These are phyloP conservation scores for Chromoteleia sp. DNA, from an alignment of 2,888 invertebrate genomes.

Conservation along the genomic window DNA sequence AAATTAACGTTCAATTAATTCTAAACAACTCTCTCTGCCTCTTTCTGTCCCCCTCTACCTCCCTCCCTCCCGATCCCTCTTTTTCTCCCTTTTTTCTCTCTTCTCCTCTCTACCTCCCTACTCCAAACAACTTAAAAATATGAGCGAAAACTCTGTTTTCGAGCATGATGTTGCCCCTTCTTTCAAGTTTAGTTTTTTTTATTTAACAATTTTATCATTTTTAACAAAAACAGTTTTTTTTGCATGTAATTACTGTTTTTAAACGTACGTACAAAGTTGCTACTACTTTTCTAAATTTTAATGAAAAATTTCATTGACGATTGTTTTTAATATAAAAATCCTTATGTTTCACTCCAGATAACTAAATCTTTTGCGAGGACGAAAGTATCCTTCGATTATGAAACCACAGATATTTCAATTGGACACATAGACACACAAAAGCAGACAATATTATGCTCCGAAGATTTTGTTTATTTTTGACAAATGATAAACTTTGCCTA, in stretches of 20 bases:
- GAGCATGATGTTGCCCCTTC: slow-evolving; percentile 29
- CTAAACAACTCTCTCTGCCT: slow-evolving; percentile 36
- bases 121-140: slow-evolving; percentile 23
- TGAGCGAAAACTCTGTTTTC: slow-evolving; percentile 22
- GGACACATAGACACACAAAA: slow-evolving; percentile 21
- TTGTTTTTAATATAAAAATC: slow-evolving; percentile 8
- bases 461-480: slow-evolving; percentile 23
- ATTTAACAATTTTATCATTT: slow-evolving; percentile 10
- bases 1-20: slow-evolving; percentile 43
- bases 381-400: slow-evolving; percentile 19
- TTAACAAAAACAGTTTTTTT: slow-evolving; percentile 19
- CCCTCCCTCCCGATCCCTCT: too few species aligned
- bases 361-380: slow-evolving; percentile 25
- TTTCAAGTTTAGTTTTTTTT: slow-evolving; percentile 7
- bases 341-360: slow-evolving; percentile 39
- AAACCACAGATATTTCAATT: slow-evolving; percentile 14
- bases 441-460: slow-evolving; percentile 42
- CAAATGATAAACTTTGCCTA: neutral
- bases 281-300: neutral
- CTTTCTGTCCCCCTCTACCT: slow-evolving; percentile 13
- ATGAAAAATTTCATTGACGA: neutral
- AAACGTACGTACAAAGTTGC: slow-evolving; percentile 29
- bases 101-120: slow-evolving; percentile 13
- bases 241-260: slow-evolving; percentile 49
- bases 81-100: too few species aligned